phyloP scores from a whole-genome alignment of 2,888 invertebrate genomes.

The Meganola albula region DNA sequence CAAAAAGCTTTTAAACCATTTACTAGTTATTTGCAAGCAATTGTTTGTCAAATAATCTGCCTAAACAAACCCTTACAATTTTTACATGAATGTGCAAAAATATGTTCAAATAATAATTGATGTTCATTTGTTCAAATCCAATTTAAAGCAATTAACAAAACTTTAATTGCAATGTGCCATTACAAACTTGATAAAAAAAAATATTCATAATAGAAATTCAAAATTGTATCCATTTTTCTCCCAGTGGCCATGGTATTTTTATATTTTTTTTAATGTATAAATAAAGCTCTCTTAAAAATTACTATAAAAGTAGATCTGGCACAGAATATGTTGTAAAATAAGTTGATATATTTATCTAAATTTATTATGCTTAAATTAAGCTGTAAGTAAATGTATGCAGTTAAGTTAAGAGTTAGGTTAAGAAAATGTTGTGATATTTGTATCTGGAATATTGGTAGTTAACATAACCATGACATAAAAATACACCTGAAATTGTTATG shows the following conservation, averaged over 20 bases:
- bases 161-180: background rate
- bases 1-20: too few species aligned
- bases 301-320: constrained; percentile 25
- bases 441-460: constrained; percentile 75
- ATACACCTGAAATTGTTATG: too few species aligned
- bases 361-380: constrained; percentile 61
- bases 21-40: too few species aligned
- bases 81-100: too few species aligned
- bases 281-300: constrained; percentile 45
- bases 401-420: constrained; percentile 60
- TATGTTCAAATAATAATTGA: too few species aligned
- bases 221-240: constrained; percentile 49
- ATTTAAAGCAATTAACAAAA: too few species aligned
- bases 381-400: constrained; percentile 70
- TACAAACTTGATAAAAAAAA: background rate
- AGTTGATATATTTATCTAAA: constrained; percentile 49
- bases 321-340: constrained; percentile 45
- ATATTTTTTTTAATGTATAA: constrained; percentile 40
- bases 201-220: constrained; percentile 19
- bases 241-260: constrained; percentile 68
- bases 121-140: too few species aligned
- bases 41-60: too few species aligned
- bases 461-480: constrained; percentile 25
- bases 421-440: constrained; percentile 77
- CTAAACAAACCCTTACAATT: too few species aligned